Evolutionary conservation across 2,888 invertebrate species (phyloP), one percentile per base, ranked within the genome.

Genomic region (Phlogophora meticulosa): DNA sequence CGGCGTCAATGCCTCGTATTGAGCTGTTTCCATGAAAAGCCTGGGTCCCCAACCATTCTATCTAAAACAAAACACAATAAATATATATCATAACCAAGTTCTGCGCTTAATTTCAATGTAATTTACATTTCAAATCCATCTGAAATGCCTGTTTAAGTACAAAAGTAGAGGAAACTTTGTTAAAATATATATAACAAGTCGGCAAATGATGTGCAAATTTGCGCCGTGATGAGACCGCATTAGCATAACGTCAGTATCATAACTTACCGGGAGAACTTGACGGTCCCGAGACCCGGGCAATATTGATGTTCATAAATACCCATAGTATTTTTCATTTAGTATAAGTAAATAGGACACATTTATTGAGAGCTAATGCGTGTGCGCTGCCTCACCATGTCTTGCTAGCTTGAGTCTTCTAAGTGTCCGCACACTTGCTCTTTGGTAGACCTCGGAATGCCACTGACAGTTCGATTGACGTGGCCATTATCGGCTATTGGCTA

Each of bases 131-230:
- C 22, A 77, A 80, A 77, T 77, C 61, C 61, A 66, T 71, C 45
- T 58, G 20, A 48, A 82, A 82, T 79, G 66, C 43, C 67, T 53
- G 46, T 72, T 77, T 80, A 80, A 82, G 65, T 82, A 80, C 80
- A 70, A 80, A 82, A 75, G 81, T 76, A 76, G 78, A 72, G 75
- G 74, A 78, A 81, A 81, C 76, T 82, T 84, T 77, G 75, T 73
- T 77, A 70, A 78, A 84, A 79, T 80, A 82, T 80, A 55, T 73
- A 81, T 80, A 78, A 76, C 76, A 83, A 83, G 78, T 76, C 78
- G 76, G 76, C 77, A 79, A 85, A 85, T 85, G 82, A 81, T 81
- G 85, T 85, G 85, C 78, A 84, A 87, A 87, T 87, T 83, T 78
- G 70, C 55, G 71, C 56, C 76, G 72, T 78, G 76, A 83, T 73